These are phyloP conservation scores for Coluber constrictor DNA, from an alignment of 2,797 vertebrate species.

Conservation along the genomic window DNA sequence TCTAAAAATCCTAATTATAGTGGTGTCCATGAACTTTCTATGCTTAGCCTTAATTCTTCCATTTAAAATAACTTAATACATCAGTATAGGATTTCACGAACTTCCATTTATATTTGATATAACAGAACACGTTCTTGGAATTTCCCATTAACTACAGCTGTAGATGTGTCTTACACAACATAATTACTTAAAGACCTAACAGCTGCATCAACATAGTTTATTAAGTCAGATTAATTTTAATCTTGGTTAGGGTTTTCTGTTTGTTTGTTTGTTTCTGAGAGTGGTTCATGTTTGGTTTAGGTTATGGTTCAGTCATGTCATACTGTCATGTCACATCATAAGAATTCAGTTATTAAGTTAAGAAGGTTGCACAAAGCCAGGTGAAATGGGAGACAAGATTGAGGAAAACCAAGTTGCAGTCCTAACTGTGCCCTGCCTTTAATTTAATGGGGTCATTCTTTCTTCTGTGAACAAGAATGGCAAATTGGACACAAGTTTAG, in stretches of 20 bases:
- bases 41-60: neutral
- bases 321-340: neutral
- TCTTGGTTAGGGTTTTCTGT: neutral
- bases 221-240: neutral
- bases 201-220: neutral
- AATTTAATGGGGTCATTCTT: neutral
- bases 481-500: neutral
- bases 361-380: neutral
- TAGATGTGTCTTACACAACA: neutral
- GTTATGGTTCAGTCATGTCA: neutral
- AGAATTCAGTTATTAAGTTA: neutral
- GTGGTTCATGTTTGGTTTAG: neutral
- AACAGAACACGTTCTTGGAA: neutral
- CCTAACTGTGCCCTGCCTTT: neutral
- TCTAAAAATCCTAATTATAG: neutral
- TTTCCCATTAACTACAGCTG: neutral
- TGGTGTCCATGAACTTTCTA: neutral
- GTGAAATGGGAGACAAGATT: neutral
- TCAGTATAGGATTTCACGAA: neutral
- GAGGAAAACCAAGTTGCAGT: neutral
- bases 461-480: neutral
- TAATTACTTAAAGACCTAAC: neutral
- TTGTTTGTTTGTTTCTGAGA: neutral
- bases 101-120: neutral
- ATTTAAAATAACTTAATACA: neutral